phyloP scores from a whole-genome alignment of 1,140 invertebrate genomes.

The Spodoptera frugiperda region DNA sequence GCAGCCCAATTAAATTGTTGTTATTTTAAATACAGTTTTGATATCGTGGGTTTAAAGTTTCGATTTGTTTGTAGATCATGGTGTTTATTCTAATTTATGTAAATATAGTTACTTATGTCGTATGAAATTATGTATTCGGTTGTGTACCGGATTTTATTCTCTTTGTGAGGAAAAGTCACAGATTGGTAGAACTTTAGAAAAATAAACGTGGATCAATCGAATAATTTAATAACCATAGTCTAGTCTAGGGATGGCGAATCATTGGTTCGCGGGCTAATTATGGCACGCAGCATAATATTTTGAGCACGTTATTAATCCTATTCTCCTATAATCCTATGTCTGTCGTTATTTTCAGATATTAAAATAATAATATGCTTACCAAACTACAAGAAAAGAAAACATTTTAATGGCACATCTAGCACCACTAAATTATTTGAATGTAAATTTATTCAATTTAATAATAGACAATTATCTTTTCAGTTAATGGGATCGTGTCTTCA shows the following conservation, averaged over 20 bases:
- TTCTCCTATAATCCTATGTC: too few relatives aligned
- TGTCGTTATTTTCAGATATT: too few relatives aligned
- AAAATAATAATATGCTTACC: too few relatives aligned
- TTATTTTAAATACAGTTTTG: not conserved
- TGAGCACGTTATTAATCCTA: too few relatives aligned
- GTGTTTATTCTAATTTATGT: not conserved
- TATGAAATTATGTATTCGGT: not conserved
- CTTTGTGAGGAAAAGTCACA: not conserved
- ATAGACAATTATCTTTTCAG: constrained; percentile 68
- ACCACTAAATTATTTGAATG: too few relatives aligned
- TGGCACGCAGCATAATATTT: too few relatives aligned
- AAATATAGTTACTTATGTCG: not conserved
- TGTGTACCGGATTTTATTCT: not conserved
- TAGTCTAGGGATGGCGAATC: too few relatives aligned
- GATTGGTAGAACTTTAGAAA: not conserved
- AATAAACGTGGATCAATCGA: not conserved
- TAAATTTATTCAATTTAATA: not conserved
- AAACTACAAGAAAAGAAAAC: too few relatives aligned
- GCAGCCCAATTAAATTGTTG: not conserved
- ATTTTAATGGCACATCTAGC: too few relatives aligned
- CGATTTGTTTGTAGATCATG: constrained; percentile 4
- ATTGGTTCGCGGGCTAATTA: too few relatives aligned
- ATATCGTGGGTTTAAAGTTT: not conserved
- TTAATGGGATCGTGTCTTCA: constrained; percentile 86
- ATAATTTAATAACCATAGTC: too few relatives aligned